These are phyloP conservation scores for Dolichopus griseipennis DNA, from an alignment of 2,888 invertebrate genomes.

Conservation along the genomic window DNA sequence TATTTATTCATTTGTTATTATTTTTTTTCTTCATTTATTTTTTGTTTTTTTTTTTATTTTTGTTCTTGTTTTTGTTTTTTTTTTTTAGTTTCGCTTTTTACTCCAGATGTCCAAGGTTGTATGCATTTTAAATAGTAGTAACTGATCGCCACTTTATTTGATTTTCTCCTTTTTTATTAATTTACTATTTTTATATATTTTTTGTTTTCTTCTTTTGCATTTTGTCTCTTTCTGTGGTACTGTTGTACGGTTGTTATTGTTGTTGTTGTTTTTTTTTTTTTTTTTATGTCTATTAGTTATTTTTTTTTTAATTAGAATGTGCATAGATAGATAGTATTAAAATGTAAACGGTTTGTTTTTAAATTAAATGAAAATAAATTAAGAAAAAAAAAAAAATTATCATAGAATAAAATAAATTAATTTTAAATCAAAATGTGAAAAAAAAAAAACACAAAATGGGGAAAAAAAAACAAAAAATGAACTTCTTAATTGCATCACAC, in stretches of 20 bases:
- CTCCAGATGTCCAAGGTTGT: slow-evolving; percentile 1
- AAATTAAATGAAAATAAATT: not conserved
- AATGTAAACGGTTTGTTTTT: not conserved
- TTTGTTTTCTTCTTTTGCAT: not conserved
- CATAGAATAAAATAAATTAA: too few species aligned
- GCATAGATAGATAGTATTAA: not conserved
- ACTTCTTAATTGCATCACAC: slow-evolving; percentile 1
- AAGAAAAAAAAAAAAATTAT: too few species aligned
- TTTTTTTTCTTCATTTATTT: too few species aligned
- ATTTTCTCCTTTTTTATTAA: not conserved
- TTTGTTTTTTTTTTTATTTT: too few species aligned
- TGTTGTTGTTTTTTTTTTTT: not conserved
- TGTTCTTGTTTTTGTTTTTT: too few species aligned
- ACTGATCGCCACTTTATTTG: not conserved
- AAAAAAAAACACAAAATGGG: too few species aligned
- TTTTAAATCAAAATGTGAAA: too few species aligned
- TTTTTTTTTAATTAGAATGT: not conserved
- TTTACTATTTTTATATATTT: not conserved
- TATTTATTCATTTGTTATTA: not conserved
- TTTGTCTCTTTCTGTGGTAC: not conserved
- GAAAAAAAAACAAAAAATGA: not conserved
- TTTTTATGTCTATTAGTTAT: too few species aligned
- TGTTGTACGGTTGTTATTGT: not conserved
- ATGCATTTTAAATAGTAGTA: not conserved
- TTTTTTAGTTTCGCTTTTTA: not conserved